Percentiles rank a stretch among this genome's conserved stretches.
phyloP scores from a whole-genome alignment of 2,113 vertebrate species.

The Chitala chitala region DNA sequence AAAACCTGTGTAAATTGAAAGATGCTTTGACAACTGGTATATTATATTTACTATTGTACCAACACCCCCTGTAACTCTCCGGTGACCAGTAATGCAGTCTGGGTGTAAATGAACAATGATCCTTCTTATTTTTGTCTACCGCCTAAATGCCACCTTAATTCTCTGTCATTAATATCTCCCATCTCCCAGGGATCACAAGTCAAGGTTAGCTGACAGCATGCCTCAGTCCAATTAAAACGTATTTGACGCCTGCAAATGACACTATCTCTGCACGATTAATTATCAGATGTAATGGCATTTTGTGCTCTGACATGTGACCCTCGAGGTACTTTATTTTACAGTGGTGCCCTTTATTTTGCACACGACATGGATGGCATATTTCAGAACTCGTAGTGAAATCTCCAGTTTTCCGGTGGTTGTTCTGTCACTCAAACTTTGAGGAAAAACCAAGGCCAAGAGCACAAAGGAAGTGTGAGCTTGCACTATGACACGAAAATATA shows the following conservation, averaged over 20 bases:
- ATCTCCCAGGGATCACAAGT: slow-evolving; percentile 16
- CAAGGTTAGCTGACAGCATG: slow-evolving; percentile 18
- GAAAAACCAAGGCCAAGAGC: too few species aligned
- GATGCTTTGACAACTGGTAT: neutral
- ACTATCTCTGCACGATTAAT: slow-evolving; percentile 19
- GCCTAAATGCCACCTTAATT: slow-evolving; percentile 13
- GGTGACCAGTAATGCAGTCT: neutral
- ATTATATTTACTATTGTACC: neutral
- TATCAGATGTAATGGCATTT: slow-evolving; percentile 22
- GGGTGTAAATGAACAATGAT: neutral
- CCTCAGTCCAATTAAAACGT: slow-evolving; percentile 22
- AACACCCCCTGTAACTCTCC: neutral
- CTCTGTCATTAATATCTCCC: slow-evolving; percentile 18
- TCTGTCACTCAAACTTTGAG: too few species aligned
- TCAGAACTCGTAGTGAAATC: slow-evolving; percentile 23
- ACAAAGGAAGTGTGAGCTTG: too few species aligned
- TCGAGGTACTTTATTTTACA: slow-evolving; percentile 29
- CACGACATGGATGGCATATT: slow-evolving; percentile 24
- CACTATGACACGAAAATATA: too few species aligned
- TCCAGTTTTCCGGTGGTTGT: neutral
- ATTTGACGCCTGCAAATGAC: slow-evolving; percentile 17
- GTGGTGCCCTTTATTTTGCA: slow-evolving; percentile 24
- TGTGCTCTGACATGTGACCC: slow-evolving; percentile 21
- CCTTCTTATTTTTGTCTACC: neutral
- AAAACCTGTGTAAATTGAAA: neutral